Base-by-base conservation (phyloP, 2,888 invertebrate species). In the Epirrhoe alternata region DNA sequence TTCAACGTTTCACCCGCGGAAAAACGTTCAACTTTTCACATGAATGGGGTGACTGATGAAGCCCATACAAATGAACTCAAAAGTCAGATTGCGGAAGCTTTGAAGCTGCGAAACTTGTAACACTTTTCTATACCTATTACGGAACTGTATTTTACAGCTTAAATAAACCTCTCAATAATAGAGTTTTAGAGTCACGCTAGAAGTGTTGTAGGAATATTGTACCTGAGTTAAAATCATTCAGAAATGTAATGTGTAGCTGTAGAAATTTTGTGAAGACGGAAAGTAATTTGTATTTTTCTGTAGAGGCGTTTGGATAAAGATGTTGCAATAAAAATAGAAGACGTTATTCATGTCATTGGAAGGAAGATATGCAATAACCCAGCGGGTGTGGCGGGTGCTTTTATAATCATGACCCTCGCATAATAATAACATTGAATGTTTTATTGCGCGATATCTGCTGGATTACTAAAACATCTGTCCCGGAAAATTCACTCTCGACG, bases 401-500 rank as follows among this genome's bases (percentile, higher is more conserved):
- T 58, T 65, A 61, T 61, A 64, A 64, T 66, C 64, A 53, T 61
- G 76, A 71, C 76, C 78, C 79, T 70, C 76, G 75, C 80, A 80
- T 77, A 78, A 80, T 76, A 75, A 89, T 90, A 87, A 87, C 82
- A 86, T 84, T 82, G 82, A 86, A 87, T 86, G 87, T 89, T 90
- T 88, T 87, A 88, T 86, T 86, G 84, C 79, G 74, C 76, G 75
- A 73, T 84, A 80, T 83, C 77, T 77, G 74, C 78, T 77, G 86
- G 86, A 88, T 88, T 87, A 86, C 91, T 88, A 87, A 88, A 91
- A 91, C 92, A 92, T 92, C 92, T 92, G 92, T 91, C 89, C 86
- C 90, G 90, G 92, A 91, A 92, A 92, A 92, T 92, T 91, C 90
- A 88, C 92, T 90, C 89, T 90, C 85, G 82, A 86, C 86, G 83